Base-by-base conservation (phyloP, 92 coral and sea anemone species). In the Phenganax stokvisi region DNA sequence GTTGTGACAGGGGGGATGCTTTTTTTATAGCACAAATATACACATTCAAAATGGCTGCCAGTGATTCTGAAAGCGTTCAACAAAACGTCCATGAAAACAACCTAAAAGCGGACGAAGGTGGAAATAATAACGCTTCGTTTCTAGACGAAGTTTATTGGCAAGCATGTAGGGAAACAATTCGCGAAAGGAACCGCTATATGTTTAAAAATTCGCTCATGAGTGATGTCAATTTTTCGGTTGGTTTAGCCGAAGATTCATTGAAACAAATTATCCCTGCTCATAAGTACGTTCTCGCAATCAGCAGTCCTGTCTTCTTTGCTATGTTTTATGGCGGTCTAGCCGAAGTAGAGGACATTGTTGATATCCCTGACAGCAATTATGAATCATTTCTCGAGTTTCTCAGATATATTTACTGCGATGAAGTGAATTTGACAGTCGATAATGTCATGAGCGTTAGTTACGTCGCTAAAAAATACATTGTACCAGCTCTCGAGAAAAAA, bases 241-340 rank as follows among this genome's bases (percentile, higher is more conserved):
- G 73, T 10, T 30, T 68, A n/a, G 54, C 10, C 58, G 61, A 73
- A 31, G 58, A 53, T 2, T 51, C 60, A 54, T n/a, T 10, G 30
- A 73, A 16, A 73, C 77, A 52, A n/a, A 73, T 4, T 44, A 30
- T 77, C 28, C 81, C 81, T 20, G 81, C 81, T 9, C 85, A 81
- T 57, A 68, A 70, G 17, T 81, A 69, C 53, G 77, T 70, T 8
- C 85, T 89, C 54, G 92, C 88, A 30, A 82, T 89, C 58, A 84
- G 87, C 51, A 89, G 92, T 73, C 92, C 92, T 17, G 90, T 87
- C 30, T 87, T 85, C 78, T 87, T 11, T 70, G 87, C 89, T 76
- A 89, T 89, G 90, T 89, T 89, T 81, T 84, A 81, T 80, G 86
- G 86, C 70, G 80, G 74, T 6, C 28, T 82, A 31, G 85, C 80